These are phyloP conservation scores for Nothocercus julius DNA, from an alignment of 2,113 vertebrate genomes.

Conservation along the genomic window DNA sequence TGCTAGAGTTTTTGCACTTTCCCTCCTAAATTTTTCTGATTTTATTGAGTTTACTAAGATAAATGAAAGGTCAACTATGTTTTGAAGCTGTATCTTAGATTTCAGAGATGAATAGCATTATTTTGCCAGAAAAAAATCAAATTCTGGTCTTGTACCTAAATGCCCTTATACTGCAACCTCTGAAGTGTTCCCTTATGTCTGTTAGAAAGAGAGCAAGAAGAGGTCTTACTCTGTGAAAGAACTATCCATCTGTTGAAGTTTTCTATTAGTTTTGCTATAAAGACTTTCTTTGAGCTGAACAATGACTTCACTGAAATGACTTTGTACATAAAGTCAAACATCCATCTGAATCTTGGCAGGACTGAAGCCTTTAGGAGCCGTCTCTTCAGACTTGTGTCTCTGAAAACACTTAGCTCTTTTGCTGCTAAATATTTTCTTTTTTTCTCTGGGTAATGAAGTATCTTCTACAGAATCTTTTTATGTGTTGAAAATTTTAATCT, in stretches of 20 bases:
- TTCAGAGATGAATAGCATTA: not conserved
- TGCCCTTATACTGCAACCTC: not conserved
- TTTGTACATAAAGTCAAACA: not conserved
- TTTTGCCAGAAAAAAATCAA: not conserved
- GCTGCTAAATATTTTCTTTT: not conserved
- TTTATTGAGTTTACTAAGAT: not conserved
- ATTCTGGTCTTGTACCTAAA: not conserved
- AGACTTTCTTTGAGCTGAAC: not conserved
- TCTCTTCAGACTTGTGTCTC: not conserved
- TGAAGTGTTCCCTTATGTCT: not conserved
- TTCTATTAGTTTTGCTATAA: not conserved
- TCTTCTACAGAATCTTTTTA: not conserved
- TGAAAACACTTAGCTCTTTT: not conserved
- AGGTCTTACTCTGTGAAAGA: not conserved
- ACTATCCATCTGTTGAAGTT: not conserved
- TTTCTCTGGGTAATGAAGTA: not conserved
- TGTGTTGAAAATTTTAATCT: not conserved
- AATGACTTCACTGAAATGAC: not conserved
- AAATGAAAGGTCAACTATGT: not conserved
- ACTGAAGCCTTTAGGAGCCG: not conserved
- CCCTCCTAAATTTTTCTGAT: not conserved
- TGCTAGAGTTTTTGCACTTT: not conserved
- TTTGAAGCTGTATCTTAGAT: not conserved
- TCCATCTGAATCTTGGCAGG: not conserved
- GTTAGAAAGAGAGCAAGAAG: not conserved